phyloP scores from a whole-genome alignment of 2,113 vertebrate genomes.

The Microtus richardsoni region DNA sequence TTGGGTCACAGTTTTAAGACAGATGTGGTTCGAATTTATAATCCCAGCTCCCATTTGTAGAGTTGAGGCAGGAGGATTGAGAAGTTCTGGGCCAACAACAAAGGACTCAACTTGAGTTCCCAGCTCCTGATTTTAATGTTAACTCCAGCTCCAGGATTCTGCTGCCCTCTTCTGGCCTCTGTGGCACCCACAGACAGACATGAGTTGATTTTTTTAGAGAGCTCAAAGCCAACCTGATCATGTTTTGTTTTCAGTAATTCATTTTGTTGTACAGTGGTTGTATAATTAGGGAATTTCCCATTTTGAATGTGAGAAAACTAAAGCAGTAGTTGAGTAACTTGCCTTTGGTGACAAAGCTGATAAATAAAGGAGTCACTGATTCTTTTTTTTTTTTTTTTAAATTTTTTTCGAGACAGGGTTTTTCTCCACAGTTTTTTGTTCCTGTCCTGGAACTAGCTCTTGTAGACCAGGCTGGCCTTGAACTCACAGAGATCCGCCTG shows the following conservation, averaged over 20 bases:
- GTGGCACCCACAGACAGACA: too few species aligned
- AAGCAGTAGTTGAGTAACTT: slow-evolving; percentile 5
- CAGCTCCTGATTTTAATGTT: not conserved
- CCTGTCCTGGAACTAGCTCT: too few species aligned
- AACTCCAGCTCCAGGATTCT: not conserved
- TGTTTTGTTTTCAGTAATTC: not conserved
- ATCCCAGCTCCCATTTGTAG: not conserved
- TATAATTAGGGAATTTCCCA: slow-evolving; percentile 21
- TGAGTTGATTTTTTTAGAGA: too few species aligned
- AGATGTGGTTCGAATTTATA: not conserved
- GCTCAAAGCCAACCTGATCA: not conserved
- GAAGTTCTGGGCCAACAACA: not conserved
- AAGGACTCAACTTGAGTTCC: not conserved
- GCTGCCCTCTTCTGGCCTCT: not conserved
- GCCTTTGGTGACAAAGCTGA: not conserved
- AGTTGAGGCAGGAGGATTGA: not conserved
- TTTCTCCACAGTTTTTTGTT: too few species aligned
- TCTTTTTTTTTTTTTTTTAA: not conserved
- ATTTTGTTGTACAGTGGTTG: not conserved
- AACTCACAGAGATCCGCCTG: too few species aligned
- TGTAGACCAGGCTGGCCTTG: too few species aligned
- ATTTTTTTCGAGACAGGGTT: too few species aligned
- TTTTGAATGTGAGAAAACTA: slow-evolving; percentile 44
- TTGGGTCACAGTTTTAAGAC: not conserved
- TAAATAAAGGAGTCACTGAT: not conserved